phyloP scores from a whole-genome alignment of 1,140 invertebrate species.

The Drosophila sucinea region DNA sequence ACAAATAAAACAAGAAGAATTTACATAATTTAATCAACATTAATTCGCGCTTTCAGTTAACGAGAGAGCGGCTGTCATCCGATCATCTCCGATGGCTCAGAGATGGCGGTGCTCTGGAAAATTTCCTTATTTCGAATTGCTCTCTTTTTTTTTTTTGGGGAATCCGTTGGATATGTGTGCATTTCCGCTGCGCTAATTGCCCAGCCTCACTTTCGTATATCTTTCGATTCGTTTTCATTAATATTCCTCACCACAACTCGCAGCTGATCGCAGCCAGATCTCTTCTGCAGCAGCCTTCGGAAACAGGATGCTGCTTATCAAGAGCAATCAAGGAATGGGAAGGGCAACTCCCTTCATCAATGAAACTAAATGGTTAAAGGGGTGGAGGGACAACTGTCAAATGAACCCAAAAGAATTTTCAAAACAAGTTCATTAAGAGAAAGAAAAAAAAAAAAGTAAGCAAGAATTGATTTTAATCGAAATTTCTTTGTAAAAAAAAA shows the following conservation, averaged over 20 bases:
- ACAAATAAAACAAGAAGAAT: constrained; percentile 36
- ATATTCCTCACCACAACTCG: constrained; percentile 41
- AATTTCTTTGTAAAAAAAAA: constrained; percentile 54
- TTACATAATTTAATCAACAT: constrained; percentile 79
- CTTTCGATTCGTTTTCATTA: constrained; percentile 62
- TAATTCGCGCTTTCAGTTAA: constrained; percentile 72
- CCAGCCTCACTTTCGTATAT: constrained; percentile 23
- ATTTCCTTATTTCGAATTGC: constrained; percentile 22
- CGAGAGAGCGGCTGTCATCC: constrained; percentile 19
- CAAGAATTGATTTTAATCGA: constrained; percentile 67
- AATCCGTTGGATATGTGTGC: neutral
- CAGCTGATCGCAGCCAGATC: constrained; percentile 15
- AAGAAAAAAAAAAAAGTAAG: constrained; percentile 17
- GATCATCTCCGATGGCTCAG: constrained; percentile 12
- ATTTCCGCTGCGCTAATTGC: constrained; percentile 66
- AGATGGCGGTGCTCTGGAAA: constrained; percentile 54
- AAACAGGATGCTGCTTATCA: constrained; percentile 81
- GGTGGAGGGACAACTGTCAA: constrained; percentile 37
- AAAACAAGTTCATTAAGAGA: constrained; percentile 70
- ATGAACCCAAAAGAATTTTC: constrained; percentile 26
- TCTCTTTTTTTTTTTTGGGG: constrained; percentile 18
- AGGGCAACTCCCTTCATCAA: constrained; percentile 44
- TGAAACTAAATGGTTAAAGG: constrained; percentile 29
- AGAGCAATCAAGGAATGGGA: constrained; percentile 53
- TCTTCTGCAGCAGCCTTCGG: constrained; percentile 33